Conservation (phyloP, 2,113 vertebrate species). For the Talpa occidentalis region DNA sequence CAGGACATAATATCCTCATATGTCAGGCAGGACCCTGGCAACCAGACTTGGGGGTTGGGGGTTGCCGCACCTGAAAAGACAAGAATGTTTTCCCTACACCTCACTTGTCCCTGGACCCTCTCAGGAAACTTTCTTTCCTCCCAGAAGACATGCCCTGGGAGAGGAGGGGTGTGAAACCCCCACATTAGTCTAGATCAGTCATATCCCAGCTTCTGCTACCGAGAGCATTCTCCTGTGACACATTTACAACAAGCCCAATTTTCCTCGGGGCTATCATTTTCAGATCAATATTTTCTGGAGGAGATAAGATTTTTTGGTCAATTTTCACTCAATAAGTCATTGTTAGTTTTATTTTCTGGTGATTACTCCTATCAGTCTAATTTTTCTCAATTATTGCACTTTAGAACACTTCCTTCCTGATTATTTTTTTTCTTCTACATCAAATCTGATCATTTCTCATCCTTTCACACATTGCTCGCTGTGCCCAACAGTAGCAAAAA, state of each 20-base stretch:
- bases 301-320: conserved; percentile 13
- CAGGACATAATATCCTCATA: not conserved
- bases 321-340: conserved; percentile 18
- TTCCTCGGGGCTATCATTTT: not conserved
- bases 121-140: not conserved
- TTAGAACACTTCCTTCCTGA: conserved; percentile 24
- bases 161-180: not conserved
- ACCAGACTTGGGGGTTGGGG: too few relatives aligned
- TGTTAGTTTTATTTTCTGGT: conserved; percentile 31
- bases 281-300: not conserved
- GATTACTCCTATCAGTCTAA: not conserved
- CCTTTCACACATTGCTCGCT: not conserved
- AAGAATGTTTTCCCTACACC: not conserved
- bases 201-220: not conserved
- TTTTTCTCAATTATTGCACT: conserved; percentile 18
- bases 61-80: not conserved
- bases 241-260: not conserved
- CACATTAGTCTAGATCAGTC: not conserved
- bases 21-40: not conserved
- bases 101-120: not conserved
- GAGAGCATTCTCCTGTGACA: not conserved
- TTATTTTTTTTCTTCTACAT: not conserved
- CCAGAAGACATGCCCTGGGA: not conserved
- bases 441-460: not conserved
- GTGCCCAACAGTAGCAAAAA: not conserved